These are phyloP conservation scores for Nyctereutes procyonoides DNA, from an alignment of 2,113 vertebrate genomes.

Conservation along the genomic window DNA sequence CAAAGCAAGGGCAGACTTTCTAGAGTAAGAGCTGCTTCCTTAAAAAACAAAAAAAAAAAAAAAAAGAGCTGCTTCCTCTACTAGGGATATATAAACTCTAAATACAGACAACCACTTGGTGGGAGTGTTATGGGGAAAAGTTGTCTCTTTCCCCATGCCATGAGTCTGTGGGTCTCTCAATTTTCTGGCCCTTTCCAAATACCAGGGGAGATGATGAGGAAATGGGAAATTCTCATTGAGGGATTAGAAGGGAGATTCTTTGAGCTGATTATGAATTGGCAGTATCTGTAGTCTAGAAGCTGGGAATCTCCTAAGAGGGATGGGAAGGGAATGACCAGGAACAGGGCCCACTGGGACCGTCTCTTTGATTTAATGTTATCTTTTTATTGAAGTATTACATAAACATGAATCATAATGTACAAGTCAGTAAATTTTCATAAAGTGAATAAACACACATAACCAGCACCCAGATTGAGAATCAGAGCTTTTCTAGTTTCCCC, in stretches of 20 bases:
- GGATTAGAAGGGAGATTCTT: background rate
- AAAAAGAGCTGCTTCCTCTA: background rate
- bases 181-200: conserved; percentile 9
- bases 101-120: background rate
- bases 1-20: background rate
- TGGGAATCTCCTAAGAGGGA: background rate
- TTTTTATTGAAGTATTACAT: background rate
- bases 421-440: background rate
- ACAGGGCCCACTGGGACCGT: background rate
- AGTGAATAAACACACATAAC: background rate
- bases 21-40: background rate
- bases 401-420: background rate
- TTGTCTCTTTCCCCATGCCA: background rate
- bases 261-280: background rate
- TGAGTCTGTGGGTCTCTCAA: background rate
- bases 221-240: background rate
- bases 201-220: background rate
- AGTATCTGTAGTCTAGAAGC: background rate
- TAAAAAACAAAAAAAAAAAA: too few relatives aligned
- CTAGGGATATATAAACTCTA: background rate
- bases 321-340: background rate
- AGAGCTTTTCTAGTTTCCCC: background rate
- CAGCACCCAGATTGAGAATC: background rate
- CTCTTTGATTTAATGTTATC: background rate
- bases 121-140: background rate